Evolutionary conservation across 2,797 vertebrate genomes (phyloP).

Genomic region (Labroides dimidiatus): DNA sequence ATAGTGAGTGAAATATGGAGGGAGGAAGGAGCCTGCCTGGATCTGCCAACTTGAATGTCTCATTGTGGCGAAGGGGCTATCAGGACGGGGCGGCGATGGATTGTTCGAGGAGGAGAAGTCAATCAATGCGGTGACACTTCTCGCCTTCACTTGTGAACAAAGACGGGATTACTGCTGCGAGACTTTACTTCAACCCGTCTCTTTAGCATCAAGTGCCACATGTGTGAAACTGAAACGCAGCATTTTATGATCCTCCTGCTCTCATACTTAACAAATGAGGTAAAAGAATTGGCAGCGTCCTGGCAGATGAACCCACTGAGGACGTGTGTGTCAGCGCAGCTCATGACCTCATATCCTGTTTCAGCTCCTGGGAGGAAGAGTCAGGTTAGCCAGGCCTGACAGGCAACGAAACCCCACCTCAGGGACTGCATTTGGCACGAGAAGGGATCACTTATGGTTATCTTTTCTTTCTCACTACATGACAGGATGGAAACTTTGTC

Average conservation of each 20-base stretch:
- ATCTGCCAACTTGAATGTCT: conserved; percentile 63
- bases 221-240: no score
- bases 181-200: no score
- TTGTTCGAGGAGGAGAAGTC: conserved; percentile 43
- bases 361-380: conserved; percentile 29
- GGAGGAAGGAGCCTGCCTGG: conserved; percentile 51
- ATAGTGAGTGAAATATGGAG: conserved; percentile 77
- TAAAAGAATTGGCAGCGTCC: not conserved
- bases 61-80: conserved; percentile 44
- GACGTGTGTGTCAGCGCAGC: conserved; percentile 36
- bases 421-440: conserved; percentile 15
- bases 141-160: conserved; percentile 10
- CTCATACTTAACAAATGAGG: not conserved
- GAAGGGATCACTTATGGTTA: not conserved
- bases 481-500: conserved; percentile 12
- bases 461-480: conserved; percentile 4
- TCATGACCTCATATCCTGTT: conserved; percentile 61
- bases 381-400: conserved; percentile 10
- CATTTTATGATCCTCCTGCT: not conserved
- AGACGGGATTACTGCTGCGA: conserved; percentile 14
- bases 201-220: no score
- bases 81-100: conserved; percentile 31
- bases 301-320: conserved; percentile 33
- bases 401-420: conserved; percentile 29
- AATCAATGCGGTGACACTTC: conserved; percentile 36